Evolutionary conservation across 1,140 invertebrate species (phyloP), one percentile per base, ranked within the genome.

Genomic region (Muscidifurax raptorellus): DNA sequence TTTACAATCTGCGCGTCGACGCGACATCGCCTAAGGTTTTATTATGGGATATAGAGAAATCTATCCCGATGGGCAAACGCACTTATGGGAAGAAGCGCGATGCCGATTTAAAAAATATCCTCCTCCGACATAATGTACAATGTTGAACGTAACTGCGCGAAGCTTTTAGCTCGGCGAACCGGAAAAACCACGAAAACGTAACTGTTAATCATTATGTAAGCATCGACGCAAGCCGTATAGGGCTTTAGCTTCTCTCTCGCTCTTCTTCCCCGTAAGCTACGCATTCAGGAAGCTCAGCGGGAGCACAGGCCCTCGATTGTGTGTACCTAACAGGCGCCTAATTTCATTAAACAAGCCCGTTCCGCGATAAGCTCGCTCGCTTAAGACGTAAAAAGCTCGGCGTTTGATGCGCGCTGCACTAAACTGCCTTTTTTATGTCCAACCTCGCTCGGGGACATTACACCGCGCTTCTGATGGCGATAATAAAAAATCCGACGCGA

Each of bases 291-390:
- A 81, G 66, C n/a, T 52, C 18, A 9, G 71, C 5, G 4, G 36
- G 2, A n/a, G 13, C 86, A 88, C 85, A 87, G 85, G 81, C 84
- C 82, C 80, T 52, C 75, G 88, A 87, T 89, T 89, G 86, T 87
- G 87, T 80, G 86, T 81, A 86, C 88, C 86, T 88, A 89, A 90
- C 87, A 86, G 81, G 83, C 88, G 87, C 89, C 86, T 90, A 89
- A 91, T 91, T 90, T 87, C 82, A 90, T 90, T 89, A 89, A 88
- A 84, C 66, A 27, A 28, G 22, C 44, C 44, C 10, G n/a, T 36
- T 28, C 71, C 13, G 77, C 47, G 71, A 85, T 64, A 80, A 80
- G 75, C 5, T 10, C 76, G 27, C 36, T n/a, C n/a, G n/a, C 13
- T 10, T 52, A 59, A 59, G 52, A 59, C 2, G 52, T 59, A 59